Percentiles rank a stretch among this genome's conserved stretches.
Evolutionary conservation across 2,113 vertebrate species (phyloP).

Genomic region (Benitochromis conjunctus): DNA sequence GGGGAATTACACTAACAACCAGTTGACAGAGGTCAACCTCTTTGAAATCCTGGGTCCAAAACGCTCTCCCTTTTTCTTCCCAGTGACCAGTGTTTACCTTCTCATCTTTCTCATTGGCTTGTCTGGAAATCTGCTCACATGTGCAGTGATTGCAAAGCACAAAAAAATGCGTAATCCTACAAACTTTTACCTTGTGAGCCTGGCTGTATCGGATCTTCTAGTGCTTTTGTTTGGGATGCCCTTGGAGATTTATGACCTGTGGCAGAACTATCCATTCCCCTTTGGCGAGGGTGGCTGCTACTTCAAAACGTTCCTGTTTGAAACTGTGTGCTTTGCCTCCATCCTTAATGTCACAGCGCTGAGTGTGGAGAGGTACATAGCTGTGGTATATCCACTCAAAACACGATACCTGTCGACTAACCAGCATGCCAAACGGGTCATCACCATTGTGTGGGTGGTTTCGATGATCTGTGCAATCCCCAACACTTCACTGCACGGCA

Average conservation of each 20-base stretch:
- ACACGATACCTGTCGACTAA: conserved; percentile 74
- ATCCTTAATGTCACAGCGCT: conserved; percentile 77
- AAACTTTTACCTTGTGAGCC: conserved; percentile 77
- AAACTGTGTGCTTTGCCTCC: conserved; percentile 78
- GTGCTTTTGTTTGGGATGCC: conserved; percentile 78
- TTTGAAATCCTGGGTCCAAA: conserved; percentile 71
- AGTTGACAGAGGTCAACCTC: conserved; percentile 59
- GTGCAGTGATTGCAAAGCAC: conserved; percentile 73
- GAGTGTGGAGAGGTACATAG: conserved; percentile 77
- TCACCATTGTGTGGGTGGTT: conserved; percentile 62
- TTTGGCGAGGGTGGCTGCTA: conserved; percentile 75
- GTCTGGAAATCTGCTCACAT: conserved; percentile 76
- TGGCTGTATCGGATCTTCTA: conserved; percentile 74
- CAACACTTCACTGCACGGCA: conserved; percentile 75
- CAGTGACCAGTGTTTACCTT: conserved; percentile 68
- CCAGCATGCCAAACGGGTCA: conserved; percentile 70
- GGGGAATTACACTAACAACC: conserved; percentile 30
- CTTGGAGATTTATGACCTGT: conserved; percentile 77
- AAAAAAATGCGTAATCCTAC: conserved; percentile 78
- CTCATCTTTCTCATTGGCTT: conserved; percentile 75
- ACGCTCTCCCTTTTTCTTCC: conserved; percentile 73
- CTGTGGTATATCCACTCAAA: conserved; percentile 76
- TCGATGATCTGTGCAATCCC: conserved; percentile 74
- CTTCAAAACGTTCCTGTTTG: conserved; percentile 78
- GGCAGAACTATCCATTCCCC: conserved; percentile 79